Conservation (phyloP, 2,888 invertebrate species). For the Oxytorus armatus region DNA sequence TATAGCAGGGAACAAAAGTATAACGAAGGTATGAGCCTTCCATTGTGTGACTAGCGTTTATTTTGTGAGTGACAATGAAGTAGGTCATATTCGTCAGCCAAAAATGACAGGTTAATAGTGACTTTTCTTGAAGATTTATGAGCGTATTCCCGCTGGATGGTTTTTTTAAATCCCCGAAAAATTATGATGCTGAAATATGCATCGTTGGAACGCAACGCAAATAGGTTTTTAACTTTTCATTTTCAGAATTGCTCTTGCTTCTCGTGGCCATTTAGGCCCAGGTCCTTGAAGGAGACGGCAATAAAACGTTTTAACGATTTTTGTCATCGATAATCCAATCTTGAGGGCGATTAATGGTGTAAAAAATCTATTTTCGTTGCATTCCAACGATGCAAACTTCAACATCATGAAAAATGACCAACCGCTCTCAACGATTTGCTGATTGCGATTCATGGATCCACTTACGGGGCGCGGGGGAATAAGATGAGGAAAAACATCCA, state of each 20-base stretch:
- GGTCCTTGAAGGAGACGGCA: too few species aligned
- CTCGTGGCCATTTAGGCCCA: too few species aligned
- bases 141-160: slow-evolving; percentile 15
- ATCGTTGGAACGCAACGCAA: too few species aligned
- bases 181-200: not conserved
- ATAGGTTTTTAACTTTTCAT: too few species aligned
- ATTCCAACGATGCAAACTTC: too few species aligned
- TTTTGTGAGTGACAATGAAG: slow-evolving; percentile 17
- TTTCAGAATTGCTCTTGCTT: too few species aligned
- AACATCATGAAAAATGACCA: too few species aligned
- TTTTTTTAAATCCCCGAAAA: slow-evolving; percentile 8
- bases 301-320: too few species aligned
- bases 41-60: slow-evolving; percentile 12
- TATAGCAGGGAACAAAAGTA: slow-evolving; percentile 28
- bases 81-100: slow-evolving; percentile 13
- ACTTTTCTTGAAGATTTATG: slow-evolving; percentile 24
- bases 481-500: not conserved
- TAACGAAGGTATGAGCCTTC: slow-evolving; percentile 13
- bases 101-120: slow-evolving; percentile 21
- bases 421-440: not conserved
- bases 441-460: not conserved
- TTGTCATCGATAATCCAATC: too few species aligned
- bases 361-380: too few species aligned
- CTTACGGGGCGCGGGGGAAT: slow-evolving; percentile 4
- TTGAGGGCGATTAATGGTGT: too few species aligned